phyloP scores from a whole-genome alignment of 1,140 invertebrate genomes.

The Penaeus chinensis region DNA sequence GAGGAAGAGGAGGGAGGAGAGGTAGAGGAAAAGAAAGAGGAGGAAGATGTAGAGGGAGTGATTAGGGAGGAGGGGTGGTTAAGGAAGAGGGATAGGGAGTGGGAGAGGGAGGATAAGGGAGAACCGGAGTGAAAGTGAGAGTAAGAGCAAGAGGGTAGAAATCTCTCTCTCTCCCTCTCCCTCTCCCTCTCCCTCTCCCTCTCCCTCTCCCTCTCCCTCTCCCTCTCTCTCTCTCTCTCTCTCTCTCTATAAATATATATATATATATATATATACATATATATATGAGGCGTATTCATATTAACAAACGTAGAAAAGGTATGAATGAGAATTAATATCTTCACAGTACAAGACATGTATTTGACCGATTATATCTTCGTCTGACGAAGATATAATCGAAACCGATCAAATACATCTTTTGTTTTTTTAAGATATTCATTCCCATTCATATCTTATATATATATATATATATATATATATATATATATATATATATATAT shows the following conservation, averaged over 20 bases:
- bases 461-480: constrained; percentile 22
- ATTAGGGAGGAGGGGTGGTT: not conserved
- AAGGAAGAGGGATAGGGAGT: no score
- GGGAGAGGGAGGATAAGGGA: no score
- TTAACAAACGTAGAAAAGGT: no score
- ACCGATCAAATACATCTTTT: no score
- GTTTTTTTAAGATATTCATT: no score
- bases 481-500: constrained; percentile 22
- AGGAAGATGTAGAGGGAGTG: not conserved
- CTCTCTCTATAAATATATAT: constrained; percentile 9
- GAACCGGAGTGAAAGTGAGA: not conserved
- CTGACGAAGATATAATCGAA: no score
- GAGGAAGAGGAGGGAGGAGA: not conserved
- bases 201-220: constrained; percentile 9
- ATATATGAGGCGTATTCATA: not conserved
- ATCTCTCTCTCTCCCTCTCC: not conserved
- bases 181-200: constrained; percentile 9
- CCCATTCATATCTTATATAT: not conserved
- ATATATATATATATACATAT: constrained; percentile 10
- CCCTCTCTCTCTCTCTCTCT: constrained; percentile 11
- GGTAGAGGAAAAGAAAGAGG: not conserved
- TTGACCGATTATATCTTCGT: no score
- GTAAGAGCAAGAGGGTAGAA: not conserved
- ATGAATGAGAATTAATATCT: no score
- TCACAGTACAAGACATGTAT: no score